Percentiles rank a stretch among this genome's conserved stretches.
phyloP scores from a whole-genome alignment of 2,888 invertebrate species.

The Microctonus aethiopoides region DNA sequence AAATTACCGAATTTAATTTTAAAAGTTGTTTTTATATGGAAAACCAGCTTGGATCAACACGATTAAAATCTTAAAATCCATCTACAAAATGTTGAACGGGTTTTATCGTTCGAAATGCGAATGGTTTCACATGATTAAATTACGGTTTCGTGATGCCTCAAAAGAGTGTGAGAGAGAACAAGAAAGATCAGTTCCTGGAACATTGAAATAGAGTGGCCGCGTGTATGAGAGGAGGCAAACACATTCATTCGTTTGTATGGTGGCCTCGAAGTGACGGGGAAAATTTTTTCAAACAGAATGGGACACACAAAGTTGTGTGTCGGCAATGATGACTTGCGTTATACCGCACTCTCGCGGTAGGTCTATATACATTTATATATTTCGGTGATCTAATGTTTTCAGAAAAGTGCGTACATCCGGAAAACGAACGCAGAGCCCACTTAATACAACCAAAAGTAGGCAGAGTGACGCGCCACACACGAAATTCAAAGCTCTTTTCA shows the following conservation, averaged over 20 bases:
- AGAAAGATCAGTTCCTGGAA: neutral
- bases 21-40: neutral
- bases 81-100: constrained; percentile 3
- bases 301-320: neutral
- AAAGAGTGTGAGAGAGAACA: constrained; percentile 15
- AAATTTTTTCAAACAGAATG: constrained; percentile 1
- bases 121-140: constrained; percentile 2
- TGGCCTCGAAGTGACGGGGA: constrained; percentile 6
- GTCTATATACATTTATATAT: constrained; percentile 1
- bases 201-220: neutral
- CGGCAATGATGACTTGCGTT: neutral
- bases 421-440: constrained; percentile 46
- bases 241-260: neutral
- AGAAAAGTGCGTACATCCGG: constrained; percentile 55
- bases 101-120: neutral
- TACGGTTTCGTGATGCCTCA: neutral
- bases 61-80: neutral
- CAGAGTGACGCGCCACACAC: constrained; percentile 18
- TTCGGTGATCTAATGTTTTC: constrained; percentile 55
- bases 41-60: neutral
- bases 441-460: neutral
- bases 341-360: neutral
- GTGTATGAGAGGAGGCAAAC: neutral
- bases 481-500: constrained; percentile 12
- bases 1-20: neutral